Evolutionary conservation across 1,140 invertebrate genomes (phyloP).

Genomic region (Brachionus koreanus): DNA sequence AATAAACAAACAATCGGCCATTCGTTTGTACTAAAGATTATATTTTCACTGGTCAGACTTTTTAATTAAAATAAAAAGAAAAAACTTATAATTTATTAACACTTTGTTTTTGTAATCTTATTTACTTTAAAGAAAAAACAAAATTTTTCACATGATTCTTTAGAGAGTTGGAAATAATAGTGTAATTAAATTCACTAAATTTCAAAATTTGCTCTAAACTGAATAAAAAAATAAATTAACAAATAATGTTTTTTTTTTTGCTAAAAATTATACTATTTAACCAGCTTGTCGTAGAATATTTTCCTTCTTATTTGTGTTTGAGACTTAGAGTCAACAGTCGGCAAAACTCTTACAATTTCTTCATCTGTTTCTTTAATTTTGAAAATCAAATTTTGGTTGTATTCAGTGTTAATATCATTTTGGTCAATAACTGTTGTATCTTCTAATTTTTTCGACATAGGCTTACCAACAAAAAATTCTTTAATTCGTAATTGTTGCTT

Average conservation of each 20-base stretch:
- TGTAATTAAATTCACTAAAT: constrained; percentile 11
- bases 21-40: constrained; percentile 51
- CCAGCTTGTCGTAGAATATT: constrained; percentile 53
- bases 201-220: not conserved
- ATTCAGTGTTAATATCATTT: not conserved
- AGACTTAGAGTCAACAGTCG: constrained; percentile 52
- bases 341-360: constrained; percentile 47
- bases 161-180: not conserved
- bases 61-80: constrained; percentile 31
- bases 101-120: not conserved
- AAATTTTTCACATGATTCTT: constrained; percentile 33
- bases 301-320: constrained; percentile 52
- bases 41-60: constrained; percentile 51
- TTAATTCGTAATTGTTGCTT: constrained; percentile 18
- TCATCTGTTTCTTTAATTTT: constrained; percentile 24
- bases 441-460: not conserved
- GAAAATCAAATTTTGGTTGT: constrained; percentile 30
- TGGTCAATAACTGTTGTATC: not conserved
- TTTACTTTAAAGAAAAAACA: constrained; percentile 25
- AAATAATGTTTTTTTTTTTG: not conserved
- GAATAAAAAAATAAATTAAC: constrained; percentile 4
- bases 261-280: constrained; percentile 49
- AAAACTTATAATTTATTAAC: not conserved
- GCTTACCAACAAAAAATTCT: not conserved
- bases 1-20: constrained; percentile 51